Evolutionary conservation across 2,797 vertebrate species (phyloP), one percentile per base, ranked within the genome.

Genomic region (Anguilla marmorata): DNA sequence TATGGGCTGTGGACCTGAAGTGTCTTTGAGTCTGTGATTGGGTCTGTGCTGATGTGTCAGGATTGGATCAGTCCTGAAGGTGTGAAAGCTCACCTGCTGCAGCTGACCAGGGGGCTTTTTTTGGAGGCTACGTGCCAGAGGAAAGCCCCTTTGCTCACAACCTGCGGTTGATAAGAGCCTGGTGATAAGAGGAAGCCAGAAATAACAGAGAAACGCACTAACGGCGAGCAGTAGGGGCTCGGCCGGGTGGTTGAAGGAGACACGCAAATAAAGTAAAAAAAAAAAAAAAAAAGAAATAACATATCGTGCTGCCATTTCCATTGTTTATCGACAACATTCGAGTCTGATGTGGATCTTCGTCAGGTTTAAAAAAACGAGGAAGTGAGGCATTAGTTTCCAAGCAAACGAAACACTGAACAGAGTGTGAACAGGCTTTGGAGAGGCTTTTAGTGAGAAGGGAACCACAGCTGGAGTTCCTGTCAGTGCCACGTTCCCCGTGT

Each of bases 381-480:
- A 37, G 27, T 45, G 4, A 21, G 5, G 14, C 30, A 16, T 30
- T 41, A 21, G 0, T 80, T 24, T 80, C 41, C 4, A 30, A 45
- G 19, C 41, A 80, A n/a, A 14, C 37, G 0, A 79, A 45, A 41
- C 37, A 14, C 37, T 50, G 1, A 5, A 50, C 0, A 50, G 76
- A 45, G 76, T 8, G 45, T 11, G 16, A 80, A 48, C 76, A 80
- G 41, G n/a, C 7, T 66, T 66, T 66, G 30, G 76, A 48, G 37
- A n/a, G 41, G 24, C 12, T 66, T n/a, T 66, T 0, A n/a, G 60
- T 27, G 76, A n/a, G 74, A 76, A 33, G 5, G 76, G 41, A 80
- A 80, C 76, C 76, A 50, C 76, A 80, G 41, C 41, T 80, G 76
- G 74, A 16, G 19, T 80, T 80, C 41, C 45, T 80, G 76, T 76